Conservation (phyloP, 1,140 invertebrate genomes). For the Forficula auricularia region DNA sequence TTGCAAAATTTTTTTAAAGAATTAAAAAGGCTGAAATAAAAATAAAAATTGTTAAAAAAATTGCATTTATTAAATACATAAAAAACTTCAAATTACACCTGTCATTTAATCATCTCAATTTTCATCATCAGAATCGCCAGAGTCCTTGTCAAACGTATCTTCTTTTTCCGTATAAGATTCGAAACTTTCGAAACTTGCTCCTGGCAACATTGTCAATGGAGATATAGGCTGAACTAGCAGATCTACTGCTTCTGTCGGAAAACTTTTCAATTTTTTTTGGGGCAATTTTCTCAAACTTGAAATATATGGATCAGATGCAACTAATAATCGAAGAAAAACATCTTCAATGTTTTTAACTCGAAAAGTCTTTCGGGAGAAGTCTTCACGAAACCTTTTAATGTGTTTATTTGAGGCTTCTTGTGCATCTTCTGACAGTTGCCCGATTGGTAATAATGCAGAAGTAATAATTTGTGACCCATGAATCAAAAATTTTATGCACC, state of each 20-base stretch:
- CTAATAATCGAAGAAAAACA: slow-evolving; percentile 17
- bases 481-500: slow-evolving; percentile 22
- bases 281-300: not conserved
- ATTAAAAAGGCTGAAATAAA: too few species aligned
- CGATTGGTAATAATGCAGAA: slow-evolving; percentile 19
- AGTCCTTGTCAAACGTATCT: too few species aligned
- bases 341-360: slow-evolving; percentile 17
- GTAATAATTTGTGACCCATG: slow-evolving; percentile 19
- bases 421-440: slow-evolving; percentile 21
- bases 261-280: slow-evolving; percentile 5
- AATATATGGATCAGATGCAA: slow-evolving; percentile 15
- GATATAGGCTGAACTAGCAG: not conserved
- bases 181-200: too few species aligned
- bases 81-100: too few species aligned
- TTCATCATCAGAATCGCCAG: too few species aligned
- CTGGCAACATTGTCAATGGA: too few species aligned
- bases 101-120: too few species aligned
- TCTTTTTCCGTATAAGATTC: too few species aligned
- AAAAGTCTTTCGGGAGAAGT: slow-evolving; percentile 17
- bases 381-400: slow-evolving; percentile 15
- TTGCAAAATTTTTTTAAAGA: too few species aligned
- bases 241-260: not conserved
- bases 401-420: slow-evolving; percentile 21
- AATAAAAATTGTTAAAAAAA: too few species aligned
- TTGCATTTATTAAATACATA: too few species aligned